Evolutionary conservation across 2,888 invertebrate species (phyloP), one percentile per base, ranked within the genome.

Genomic region (Chrysolina oricalcia): DNA sequence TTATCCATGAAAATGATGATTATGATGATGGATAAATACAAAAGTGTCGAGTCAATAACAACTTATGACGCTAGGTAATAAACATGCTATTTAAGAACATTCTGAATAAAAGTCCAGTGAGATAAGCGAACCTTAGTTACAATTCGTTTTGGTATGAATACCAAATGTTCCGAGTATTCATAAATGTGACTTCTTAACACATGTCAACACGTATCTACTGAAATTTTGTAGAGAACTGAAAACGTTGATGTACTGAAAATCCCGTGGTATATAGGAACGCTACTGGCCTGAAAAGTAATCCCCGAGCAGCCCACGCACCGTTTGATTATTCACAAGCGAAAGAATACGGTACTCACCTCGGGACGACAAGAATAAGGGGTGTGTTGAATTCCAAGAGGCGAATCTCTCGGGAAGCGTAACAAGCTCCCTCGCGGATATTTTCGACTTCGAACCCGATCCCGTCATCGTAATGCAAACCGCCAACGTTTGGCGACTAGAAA

Each of bases 391-490:
- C 72, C 56, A 53, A 68, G 72, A 67, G 35, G 69, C 43, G 56
- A 40, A 19, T 69, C 75, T 68, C 72, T 21, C 11, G 68, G 72
- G 72, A 68, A 41, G 46, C 43, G 63, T 75, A 75, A 75, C 75
- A 72, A 75, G 72, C 40, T 75, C 75, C 64, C 75, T 43, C 4
- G 75, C 65, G 68, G 72, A 69, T 72, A 72, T 72, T 75, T 67
- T 53, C 68, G 35, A 69, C 68, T 75, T 68, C 64, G 65, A 75
- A 72, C 68, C 59, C 69, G 69, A 75, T 72, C 40, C 21, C 19
- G 65, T 65, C 53, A 8, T 43, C 40, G 11, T 65, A 43, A 41
- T 17, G 21, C 65, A 41, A 41, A 65, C 65, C 35, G 35, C 59
- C 23, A 27, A 59, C 59, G 11, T 59, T 35, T 27, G 59, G 15